Conservation (phyloP, 2,797 vertebrate species). For the Pseudochirops cupreus region DNA sequence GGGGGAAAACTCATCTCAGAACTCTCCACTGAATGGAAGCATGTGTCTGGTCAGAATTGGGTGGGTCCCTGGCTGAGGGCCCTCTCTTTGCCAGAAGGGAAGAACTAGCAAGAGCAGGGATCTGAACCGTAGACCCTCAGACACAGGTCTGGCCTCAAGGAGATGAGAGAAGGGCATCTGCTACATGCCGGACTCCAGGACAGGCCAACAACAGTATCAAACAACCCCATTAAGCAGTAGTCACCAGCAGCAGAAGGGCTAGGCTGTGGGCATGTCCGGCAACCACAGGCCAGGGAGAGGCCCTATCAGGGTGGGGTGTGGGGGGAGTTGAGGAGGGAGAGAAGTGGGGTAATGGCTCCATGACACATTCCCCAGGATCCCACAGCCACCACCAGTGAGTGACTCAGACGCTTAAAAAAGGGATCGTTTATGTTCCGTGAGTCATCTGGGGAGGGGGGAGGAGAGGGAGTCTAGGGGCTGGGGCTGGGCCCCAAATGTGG, state of each 20-base stretch:
- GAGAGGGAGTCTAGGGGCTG: slow-evolving; percentile 22
- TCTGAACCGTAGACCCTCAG: not conserved
- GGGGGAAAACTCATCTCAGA: not conserved
- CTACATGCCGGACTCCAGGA: not conserved
- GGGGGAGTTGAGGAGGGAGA: not conserved
- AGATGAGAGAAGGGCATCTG: not conserved
- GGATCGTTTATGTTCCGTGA: slow-evolving; percentile 62
- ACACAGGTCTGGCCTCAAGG: not conserved
- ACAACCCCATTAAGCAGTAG: not conserved
- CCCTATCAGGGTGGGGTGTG: not conserved
- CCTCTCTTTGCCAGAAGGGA: not conserved
- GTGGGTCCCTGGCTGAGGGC: not conserved
- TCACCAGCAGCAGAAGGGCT: not conserved
- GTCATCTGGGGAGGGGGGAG: slow-evolving; percentile 72
- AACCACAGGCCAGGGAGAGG: not conserved
- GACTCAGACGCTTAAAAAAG: slow-evolving; percentile 80
- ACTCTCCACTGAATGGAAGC: not conserved
- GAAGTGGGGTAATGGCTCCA: not conserved
- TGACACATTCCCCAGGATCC: not conserved
- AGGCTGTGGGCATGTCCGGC: not conserved
- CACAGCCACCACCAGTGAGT: slow-evolving; percentile 72
- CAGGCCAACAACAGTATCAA: not conserved
- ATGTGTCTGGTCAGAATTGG: not conserved
- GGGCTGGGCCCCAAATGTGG: not conserved
- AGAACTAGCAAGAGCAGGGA: not conserved